These are phyloP conservation scores for Nudaria mundana DNA, from an alignment of 2,888 invertebrate species.

Conservation along the genomic window DNA sequence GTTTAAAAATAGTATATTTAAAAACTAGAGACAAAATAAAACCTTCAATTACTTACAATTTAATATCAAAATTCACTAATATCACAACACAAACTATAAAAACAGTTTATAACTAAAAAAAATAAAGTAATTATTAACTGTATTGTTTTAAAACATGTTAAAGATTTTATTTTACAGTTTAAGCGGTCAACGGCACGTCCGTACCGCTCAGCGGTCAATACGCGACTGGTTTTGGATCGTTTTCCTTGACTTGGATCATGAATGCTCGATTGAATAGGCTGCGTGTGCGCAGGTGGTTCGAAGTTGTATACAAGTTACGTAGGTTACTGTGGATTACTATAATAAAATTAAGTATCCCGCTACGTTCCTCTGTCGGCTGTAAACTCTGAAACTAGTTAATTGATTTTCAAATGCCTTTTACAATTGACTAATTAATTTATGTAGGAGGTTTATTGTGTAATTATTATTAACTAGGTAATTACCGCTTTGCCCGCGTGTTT, in stretches of 20 bases:
- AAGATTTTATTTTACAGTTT: neutral
- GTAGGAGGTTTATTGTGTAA: too few species aligned
- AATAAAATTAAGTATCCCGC: too few species aligned
- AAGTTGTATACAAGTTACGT: neutral
- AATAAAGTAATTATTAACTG: neutral
- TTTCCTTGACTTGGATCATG: conserved; percentile 37
- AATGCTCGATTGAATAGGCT: conserved; percentile 44
- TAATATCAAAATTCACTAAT: conserved; percentile 12
- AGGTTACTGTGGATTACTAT: too few species aligned
- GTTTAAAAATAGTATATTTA: neutral
- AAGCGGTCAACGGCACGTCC: conserved; percentile 23
- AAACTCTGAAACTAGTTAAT: too few species aligned
- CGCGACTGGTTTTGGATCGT: conserved; percentile 44
- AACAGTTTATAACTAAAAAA: conserved; percentile 28
- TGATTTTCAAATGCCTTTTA: too few species aligned
- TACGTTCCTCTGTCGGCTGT: too few species aligned
- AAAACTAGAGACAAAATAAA: conserved; percentile 8
- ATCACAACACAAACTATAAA: conserved; percentile 24
- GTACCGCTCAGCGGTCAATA: conserved; percentile 28
- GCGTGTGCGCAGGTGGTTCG: conserved; percentile 44
- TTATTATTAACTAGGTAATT: too few species aligned
- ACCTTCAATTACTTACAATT: conserved; percentile 14
- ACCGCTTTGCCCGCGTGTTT: too few species aligned
- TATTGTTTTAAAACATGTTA: conserved; percentile 1
- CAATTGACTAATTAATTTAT: too few species aligned